These are phyloP conservation scores for Cephus nigrinus DNA, from an alignment of 2,888 invertebrate species.

Conservation along the genomic window DNA sequence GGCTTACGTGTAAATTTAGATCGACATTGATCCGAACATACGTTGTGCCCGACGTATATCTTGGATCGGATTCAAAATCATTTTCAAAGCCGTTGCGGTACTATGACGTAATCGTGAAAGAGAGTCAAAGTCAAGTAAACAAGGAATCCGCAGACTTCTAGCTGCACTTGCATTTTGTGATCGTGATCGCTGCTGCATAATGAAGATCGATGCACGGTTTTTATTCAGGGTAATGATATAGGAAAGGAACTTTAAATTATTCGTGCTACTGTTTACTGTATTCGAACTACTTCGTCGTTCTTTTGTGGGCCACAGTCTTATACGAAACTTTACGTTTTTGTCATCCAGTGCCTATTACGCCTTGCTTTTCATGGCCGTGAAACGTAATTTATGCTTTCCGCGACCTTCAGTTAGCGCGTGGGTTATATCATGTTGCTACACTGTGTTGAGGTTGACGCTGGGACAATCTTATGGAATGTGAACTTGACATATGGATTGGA, in stretches of 20 bases:
- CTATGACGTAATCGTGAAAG: slow-evolving; percentile 24
- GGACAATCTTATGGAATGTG: slow-evolving; percentile 32
- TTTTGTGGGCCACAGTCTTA: not conserved
- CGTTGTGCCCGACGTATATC: slow-evolving; percentile 29
- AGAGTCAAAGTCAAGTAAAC: not conserved
- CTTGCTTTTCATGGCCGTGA: not conserved
- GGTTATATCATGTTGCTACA: not conserved
- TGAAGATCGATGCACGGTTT: not conserved
- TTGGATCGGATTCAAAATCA: slow-evolving; percentile 45
- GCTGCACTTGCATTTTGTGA: not conserved
- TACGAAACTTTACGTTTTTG: not conserved
- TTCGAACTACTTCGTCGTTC: not conserved
- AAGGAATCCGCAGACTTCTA: not conserved
- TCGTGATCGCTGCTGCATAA: not conserved
- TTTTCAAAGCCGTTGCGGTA: slow-evolving; percentile 8
- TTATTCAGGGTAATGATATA: not conserved
- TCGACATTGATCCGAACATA: slow-evolving; percentile 50
- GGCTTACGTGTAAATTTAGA: slow-evolving; percentile 39
- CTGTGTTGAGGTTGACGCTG: not conserved
- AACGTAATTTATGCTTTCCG: not conserved
- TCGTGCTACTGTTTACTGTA: not conserved
- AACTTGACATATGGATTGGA: slow-evolving; percentile 48
- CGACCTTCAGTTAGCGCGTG: not conserved
- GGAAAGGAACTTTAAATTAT: not conserved
- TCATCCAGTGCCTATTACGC: not conserved